Conservation (phyloP, 2,113 vertebrate genomes). For the Poicephalus meyeri region DNA sequence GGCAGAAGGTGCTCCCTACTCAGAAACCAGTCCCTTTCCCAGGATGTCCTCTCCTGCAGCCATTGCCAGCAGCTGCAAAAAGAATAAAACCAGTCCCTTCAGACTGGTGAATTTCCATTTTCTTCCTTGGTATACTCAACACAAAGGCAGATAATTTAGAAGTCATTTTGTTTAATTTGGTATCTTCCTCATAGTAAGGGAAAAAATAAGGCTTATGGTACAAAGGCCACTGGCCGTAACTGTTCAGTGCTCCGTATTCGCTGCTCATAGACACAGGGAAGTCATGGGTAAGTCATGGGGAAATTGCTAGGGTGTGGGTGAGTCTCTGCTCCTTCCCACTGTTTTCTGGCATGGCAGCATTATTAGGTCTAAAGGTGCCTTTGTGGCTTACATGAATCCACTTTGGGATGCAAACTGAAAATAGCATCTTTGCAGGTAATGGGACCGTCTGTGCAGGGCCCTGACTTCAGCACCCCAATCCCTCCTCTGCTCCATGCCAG, state of each 20-base stretch:
- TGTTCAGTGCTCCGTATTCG: background rate
- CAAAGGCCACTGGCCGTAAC: background rate
- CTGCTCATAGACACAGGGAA: background rate
- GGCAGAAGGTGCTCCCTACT: background rate
- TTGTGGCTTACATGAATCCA: background rate
- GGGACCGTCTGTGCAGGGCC: rapidly evolving
- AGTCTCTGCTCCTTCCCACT: background rate
- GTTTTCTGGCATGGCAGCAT: background rate
- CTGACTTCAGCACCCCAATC: rapidly evolving
- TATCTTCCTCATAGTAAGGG: background rate
- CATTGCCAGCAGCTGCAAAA: background rate
- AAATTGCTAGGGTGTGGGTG: background rate
- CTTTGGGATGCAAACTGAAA: background rate
- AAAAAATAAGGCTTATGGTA: background rate
- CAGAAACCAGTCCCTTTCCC: background rate
- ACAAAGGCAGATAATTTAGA: background rate
- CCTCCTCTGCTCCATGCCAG: background rate
- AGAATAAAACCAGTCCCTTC: background rate
- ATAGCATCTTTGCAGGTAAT: background rate
- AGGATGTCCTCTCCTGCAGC: background rate
- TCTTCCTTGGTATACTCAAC: background rate
- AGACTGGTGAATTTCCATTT: background rate
- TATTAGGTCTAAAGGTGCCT: background rate
- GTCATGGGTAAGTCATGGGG: background rate
- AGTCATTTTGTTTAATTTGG: background rate